Conservation (phyloP, 2,113 vertebrate genomes). For the Sprattus sprattus region DNA sequence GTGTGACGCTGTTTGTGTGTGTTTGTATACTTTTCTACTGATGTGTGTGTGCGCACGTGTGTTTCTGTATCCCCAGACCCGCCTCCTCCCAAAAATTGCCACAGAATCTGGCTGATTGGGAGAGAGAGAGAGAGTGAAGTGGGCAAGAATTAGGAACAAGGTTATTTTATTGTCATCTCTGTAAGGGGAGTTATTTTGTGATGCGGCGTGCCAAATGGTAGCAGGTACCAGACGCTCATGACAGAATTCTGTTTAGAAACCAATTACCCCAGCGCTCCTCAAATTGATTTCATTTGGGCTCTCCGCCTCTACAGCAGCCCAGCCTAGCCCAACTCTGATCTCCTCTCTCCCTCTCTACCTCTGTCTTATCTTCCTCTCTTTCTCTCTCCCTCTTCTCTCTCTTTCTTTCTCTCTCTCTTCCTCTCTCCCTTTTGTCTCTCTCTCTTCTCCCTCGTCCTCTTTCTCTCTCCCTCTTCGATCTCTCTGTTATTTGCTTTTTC, state of each 20-base stretch:
- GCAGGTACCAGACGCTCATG: conserved; percentile 57
- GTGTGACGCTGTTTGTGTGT: not conserved
- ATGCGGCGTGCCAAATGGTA: conserved; percentile 53
- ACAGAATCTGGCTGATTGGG: conserved; percentile 43
- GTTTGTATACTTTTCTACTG: not conserved
- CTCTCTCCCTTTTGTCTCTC: not conserved
- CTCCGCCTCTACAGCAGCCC: conserved; percentile 36
- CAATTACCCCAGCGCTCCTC: conserved; percentile 65
- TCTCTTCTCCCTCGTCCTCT: not conserved
- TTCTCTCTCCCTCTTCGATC: conserved; percentile 29
- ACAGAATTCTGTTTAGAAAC: conserved; percentile 68
- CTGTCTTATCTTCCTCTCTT: conserved; percentile 10
- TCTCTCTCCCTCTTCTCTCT: conserved; percentile 33
- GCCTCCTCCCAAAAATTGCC: conserved; percentile 1
- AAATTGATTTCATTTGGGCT: conserved; percentile 70
- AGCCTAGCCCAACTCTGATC: not conserved
- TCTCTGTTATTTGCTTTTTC: not conserved
- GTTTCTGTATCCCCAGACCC: not conserved
- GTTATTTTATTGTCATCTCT: conserved; percentile 55
- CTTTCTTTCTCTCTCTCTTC: not conserved
- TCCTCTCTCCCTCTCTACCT: conserved; percentile 29
- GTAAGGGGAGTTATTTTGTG: conserved; percentile 51
- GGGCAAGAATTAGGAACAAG: conserved; percentile 55
- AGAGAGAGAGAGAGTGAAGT: conserved; percentile 29
- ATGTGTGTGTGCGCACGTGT: not conserved